Conservation (phyloP, 1,140 invertebrate species). For the Sminthurinus signatus region DNA sequence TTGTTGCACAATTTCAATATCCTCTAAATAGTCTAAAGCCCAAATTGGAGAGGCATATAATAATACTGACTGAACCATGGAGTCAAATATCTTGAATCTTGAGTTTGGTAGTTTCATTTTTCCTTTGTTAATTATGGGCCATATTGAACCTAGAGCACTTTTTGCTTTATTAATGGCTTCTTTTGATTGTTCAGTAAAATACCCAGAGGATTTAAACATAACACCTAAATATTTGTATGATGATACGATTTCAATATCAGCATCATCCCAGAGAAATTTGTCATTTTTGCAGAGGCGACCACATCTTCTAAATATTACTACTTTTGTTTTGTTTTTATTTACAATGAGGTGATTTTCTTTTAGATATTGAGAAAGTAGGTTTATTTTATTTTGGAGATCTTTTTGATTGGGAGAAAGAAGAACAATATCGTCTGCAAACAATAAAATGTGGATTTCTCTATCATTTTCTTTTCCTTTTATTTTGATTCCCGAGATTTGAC, state of each 20-base stretch:
- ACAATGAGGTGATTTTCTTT: conserved; percentile 22
- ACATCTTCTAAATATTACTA: conserved; percentile 34
- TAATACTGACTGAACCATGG: no score
- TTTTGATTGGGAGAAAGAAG: not conserved
- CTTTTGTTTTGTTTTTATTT: conserved; percentile 34
- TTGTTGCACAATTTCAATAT: no score
- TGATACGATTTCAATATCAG: not conserved
- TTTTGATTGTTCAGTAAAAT: not conserved
- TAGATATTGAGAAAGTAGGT: conserved; percentile 12
- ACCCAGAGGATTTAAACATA: not conserved
- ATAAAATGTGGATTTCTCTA: not conserved
- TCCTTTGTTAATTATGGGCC: no score
- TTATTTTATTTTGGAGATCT: conserved; percentile 7
- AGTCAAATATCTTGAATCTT: no score
- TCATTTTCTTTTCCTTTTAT: not conserved
- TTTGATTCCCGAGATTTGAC: no score
- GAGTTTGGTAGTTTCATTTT: no score
- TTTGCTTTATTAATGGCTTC: no score
- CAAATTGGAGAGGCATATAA: no score
- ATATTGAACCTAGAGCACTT: no score
- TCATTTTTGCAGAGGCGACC: conserved; percentile 4
- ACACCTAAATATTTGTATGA: conserved; percentile 9
- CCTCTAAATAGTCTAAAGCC: no score
- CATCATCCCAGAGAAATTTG: conserved; percentile 1
- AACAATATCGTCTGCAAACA: conserved; percentile 14